A percentile compares a stretch with the other conserved stretches of the same genome.
Evolutionary conservation across 92 coral and sea anemone species (phyloP).

Genomic region (Epizoanthus ramosus): DNA sequence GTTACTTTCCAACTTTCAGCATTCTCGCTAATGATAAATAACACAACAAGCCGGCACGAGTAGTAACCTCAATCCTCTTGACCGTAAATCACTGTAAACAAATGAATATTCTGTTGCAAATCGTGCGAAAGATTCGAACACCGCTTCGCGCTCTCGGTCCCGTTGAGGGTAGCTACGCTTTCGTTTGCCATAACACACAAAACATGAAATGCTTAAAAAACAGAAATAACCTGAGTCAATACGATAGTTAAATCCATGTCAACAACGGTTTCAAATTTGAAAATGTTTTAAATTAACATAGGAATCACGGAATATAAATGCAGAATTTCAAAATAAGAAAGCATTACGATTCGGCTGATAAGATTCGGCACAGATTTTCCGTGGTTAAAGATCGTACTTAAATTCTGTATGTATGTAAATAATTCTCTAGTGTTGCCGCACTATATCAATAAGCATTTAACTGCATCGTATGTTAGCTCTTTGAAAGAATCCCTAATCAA

Average conservation of each 20-base stretch:
- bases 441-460: background rate
- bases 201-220: background rate
- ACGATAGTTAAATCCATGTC: background rate
- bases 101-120: background rate
- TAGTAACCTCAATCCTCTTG: background rate
- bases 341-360: no score
- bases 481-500: background rate
- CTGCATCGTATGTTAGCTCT: constrained; percentile 9
- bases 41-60: background rate
- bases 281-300: background rate
- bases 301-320: background rate
- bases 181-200: background rate
- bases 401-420: no score
- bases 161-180: background rate
- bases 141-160: no score
- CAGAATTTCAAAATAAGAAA: background rate
- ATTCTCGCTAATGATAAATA: background rate
- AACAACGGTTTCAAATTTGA: background rate
- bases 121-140: background rate
- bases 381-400: no score
- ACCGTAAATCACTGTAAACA: background rate
- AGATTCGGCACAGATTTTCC: no score
- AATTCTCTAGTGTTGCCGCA: no score
- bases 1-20: background rate
- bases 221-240: background rate